Evolutionary conservation across 1,140 invertebrate species (phyloP), one percentile per base, ranked within the genome.

Genomic region (Tribolium castaneum): DNA sequence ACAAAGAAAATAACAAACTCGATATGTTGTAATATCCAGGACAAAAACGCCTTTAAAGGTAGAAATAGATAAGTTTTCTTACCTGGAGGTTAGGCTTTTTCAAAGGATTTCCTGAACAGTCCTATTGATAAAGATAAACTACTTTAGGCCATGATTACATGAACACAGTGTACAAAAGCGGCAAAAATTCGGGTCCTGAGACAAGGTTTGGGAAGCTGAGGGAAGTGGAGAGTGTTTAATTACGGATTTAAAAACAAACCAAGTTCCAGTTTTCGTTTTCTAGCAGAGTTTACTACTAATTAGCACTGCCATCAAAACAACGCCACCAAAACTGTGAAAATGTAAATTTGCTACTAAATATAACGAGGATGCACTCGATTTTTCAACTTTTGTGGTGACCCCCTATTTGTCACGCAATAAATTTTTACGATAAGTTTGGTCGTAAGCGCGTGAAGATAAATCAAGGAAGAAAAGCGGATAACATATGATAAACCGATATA

Each of bases 401-500:
- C 54, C 22, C 54, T 30, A 59, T 66, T 66, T 66, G 59, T 66
- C 59, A 66, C 59, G 59, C 59, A 14, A 66, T 59, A 35, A 35
- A 66, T 66, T 66, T 73, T 73, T 73, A 25, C 34, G 71, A 35
- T 73, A 50, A 72, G 14, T 49, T 12, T n/a, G 34, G 14, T 72
- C 50, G 54, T 25, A 34, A 66, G 56, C 59, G 35, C 39, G 77
- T 75, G 78, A 82, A 80, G 79, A 82, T 82, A 81, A 82, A 82
- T 82, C 80, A 79, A 78, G 30, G 52, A 30, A 75, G 52, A 62
- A 62, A 75, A 66, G 54, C 59, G 78, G 77, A 82, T 82, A 82
- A 81, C 80, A 80, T 80, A 79, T 79, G 78, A 79, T 80, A 80
- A 80, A 76, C 77, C 76, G 82, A 83, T 83, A 83, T 80, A 79